Conservation (phyloP, 2,888 invertebrate species). For the Caenorhabditis wallacei region DNA sequence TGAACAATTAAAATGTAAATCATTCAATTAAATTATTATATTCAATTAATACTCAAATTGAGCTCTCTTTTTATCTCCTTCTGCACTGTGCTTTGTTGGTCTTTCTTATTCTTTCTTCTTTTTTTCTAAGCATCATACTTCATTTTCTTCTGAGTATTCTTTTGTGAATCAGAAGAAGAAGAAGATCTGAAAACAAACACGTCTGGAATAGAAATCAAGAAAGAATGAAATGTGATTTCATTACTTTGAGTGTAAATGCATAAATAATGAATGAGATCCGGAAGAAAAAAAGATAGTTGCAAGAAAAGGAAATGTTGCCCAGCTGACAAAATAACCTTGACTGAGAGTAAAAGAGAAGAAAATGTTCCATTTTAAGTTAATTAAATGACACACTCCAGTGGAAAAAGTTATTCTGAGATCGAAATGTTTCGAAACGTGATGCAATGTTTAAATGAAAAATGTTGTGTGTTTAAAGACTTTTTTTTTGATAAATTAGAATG, state of each 20-base stretch:
- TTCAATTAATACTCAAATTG: not conserved
- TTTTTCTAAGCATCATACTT: not conserved
- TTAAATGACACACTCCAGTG: conserved; percentile 18
- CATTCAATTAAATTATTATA: not conserved
- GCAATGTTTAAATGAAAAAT: conserved; percentile 5
- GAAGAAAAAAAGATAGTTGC: conserved; percentile 3
- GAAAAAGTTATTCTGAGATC: conserved; percentile 27
- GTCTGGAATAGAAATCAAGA: conserved; percentile 24
- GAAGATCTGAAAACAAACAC: conserved; percentile 17
- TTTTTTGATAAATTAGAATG: conserved; percentile 10
- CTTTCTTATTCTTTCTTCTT: not conserved
- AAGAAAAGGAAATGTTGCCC: conserved; percentile 4
- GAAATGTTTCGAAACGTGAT: conserved; percentile 12
- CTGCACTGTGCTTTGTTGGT: not conserved
- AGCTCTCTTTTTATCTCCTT: too few species aligned
- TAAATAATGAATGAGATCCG: conserved; percentile 23
- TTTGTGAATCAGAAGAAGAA: not conserved
- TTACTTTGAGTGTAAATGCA: conserved; percentile 40
- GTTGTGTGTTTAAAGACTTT: not conserved
- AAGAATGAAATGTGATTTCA: conserved; percentile 49
- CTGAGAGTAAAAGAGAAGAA: not conserved
- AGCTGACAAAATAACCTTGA: conserved; percentile 13
- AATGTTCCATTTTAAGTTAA: conserved; percentile 13
- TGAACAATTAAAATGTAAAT: conserved; percentile 18
- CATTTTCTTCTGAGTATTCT: not conserved